Evolutionary conservation across 2,113 vertebrate species (phyloP), one percentile per base, ranked within the genome.

Genomic region (Pachyramphus minor): DNA sequence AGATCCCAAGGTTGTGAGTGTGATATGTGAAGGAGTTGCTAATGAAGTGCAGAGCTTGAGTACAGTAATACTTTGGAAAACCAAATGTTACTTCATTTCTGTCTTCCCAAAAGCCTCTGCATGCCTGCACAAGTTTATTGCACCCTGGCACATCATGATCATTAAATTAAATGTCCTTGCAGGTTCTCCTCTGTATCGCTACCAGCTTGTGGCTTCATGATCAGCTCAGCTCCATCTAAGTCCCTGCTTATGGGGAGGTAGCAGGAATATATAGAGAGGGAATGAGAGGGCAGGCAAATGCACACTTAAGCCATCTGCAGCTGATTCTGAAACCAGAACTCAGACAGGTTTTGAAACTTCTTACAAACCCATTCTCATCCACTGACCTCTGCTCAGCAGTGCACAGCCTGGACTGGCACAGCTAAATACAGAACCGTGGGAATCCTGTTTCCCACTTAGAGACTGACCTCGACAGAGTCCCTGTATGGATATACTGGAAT

Each of bases 361-460:
- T 79, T 84, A 50, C 50, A 35, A 12, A 13, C 42, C 50, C 33
- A 35, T 77, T 81, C 68, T 55, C 39, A 63, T 78, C 68, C 37
- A 5, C 74, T 90, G 77, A 92, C 80, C 68, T 89, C 83, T 80
- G 73, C 86, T 77, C 60, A 82, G 67, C 55, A 93, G 66, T 14
- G 14, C 67, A 17, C 53, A 79, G 88, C 42, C 72, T 52, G 45
- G 80, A 27, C 58, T 78, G 90, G 79, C 55, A 79, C 41, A 81
- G 84, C 93, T 95, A 96, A 96, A 96, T 93, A 72, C 79, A 80
- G 94, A 90, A 94, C 94, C 78, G 52, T 96, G 94, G 90, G 97
- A 96, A 96, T 73, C 41, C 39, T 77, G 44, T 58, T 92, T 91
- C 62, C 53, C 64, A 30, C 39, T 79, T 66, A 67, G 91, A 79